Conservation (phyloP, 2,797 vertebrate genomes). For the Danio aesculapii region DNA sequence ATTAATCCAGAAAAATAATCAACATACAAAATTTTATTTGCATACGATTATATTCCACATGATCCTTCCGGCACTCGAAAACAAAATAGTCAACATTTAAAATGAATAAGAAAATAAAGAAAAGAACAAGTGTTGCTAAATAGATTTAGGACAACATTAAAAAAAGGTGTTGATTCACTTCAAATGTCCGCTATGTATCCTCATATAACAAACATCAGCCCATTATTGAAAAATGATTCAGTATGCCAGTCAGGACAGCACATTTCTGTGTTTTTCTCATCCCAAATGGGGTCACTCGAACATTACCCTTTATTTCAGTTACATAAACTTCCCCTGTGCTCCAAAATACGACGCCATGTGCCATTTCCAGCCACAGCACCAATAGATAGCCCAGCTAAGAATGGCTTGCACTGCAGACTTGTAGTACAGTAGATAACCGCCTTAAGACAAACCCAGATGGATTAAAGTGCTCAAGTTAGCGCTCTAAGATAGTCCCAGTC, state of each 20-base stretch:
- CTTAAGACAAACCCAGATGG: conserved; percentile 1
- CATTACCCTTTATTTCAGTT: background rate
- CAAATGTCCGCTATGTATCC: background rate
- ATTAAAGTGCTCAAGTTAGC: conserved; percentile 55
- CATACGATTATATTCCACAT: too few relatives aligned
- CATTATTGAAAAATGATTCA: background rate
- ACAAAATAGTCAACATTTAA: background rate
- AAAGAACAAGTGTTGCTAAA: too few relatives aligned
- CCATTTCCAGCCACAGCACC: background rate
- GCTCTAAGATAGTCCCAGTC: conserved; percentile 46
- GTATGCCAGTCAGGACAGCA: background rate
- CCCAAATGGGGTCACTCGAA: conserved; percentile 7
- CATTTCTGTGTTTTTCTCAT: background rate
- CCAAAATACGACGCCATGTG: conserved; percentile 7
- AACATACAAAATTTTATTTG: too few relatives aligned
- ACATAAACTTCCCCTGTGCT: conserved; percentile 17
- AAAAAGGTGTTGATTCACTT: too few relatives aligned
- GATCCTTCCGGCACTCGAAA: background rate
- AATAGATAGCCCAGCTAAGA: conserved; percentile 6
- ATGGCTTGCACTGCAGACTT: background rate
- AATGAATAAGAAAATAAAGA: too few relatives aligned
- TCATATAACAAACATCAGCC: background rate
- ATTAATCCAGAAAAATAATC: too few relatives aligned
- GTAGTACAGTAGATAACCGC: conserved; percentile 20
- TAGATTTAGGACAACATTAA: too few relatives aligned